Percentiles rank a stretch among this genome's conserved stretches.
phyloP scores from a whole-genome alignment of 2,888 invertebrate species.

The Norana najaformis region DNA sequence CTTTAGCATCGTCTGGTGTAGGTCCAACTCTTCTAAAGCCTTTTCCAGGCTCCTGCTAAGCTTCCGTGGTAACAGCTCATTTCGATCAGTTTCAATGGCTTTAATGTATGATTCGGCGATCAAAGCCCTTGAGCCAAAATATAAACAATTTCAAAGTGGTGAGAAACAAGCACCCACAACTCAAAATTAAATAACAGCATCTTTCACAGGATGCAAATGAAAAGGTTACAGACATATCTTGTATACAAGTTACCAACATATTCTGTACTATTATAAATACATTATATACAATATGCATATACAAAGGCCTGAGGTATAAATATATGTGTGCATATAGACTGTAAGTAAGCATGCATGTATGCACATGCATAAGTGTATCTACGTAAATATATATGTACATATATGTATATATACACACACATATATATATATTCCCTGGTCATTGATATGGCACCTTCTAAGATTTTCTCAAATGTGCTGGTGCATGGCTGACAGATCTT shows the following conservation, averaged over 20 bases:
- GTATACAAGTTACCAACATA: background rate
- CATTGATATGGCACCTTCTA: background rate
- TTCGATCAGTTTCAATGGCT: background rate
- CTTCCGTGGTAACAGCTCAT: background rate
- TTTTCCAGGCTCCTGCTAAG: conserved; percentile 7
- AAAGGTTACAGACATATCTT: background rate
- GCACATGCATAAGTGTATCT: no score
- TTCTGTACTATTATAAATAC: background rate
- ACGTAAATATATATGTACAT: no score
- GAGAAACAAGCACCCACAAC: background rate
- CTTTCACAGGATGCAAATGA: background rate
- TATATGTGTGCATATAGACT: no score
- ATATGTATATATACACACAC: no score
- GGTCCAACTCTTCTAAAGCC: background rate
- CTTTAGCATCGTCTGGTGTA: background rate
- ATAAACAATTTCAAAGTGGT: background rate
- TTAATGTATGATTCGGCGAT: background rate
- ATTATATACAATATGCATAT: background rate
- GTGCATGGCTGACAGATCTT: no score
- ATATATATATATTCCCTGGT: no score
- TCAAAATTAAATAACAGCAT: background rate
- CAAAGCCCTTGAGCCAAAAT: background rate
- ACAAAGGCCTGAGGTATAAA: background rate
- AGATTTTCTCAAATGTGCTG: no score
- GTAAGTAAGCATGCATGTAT: background rate